Evolutionary conservation across 2,888 invertebrate genomes (phyloP).

Genomic region (Drosophila melanocephala): DNA sequence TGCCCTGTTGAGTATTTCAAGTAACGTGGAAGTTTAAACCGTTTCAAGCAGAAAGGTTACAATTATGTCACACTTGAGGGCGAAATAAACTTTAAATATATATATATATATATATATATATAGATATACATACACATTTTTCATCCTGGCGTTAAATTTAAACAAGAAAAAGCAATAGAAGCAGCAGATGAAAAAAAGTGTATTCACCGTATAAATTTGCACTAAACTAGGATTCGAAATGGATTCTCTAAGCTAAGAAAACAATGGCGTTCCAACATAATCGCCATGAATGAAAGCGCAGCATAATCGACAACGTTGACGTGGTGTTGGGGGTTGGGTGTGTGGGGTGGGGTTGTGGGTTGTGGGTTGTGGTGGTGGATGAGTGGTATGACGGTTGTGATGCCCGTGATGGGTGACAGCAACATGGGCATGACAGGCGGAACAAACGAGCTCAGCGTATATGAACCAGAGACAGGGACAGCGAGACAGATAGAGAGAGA

Average conservation of each 20-base stretch:
- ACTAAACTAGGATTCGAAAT: conserved; percentile 80
- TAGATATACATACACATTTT: conserved; percentile 13
- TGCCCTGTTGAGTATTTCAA: conserved; percentile 18
- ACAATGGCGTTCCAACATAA: conserved; percentile 74
- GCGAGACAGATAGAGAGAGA: not conserved
- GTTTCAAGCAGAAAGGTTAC: conserved; percentile 54
- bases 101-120: conserved; percentile 8
- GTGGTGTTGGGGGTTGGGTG: conserved; percentile 9
- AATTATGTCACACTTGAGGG: conserved; percentile 63
- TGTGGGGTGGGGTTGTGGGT: conserved; percentile 3
- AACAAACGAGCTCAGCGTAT: conserved; percentile 72
- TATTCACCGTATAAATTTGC: conserved; percentile 77
- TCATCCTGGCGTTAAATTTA: conserved; percentile 71
- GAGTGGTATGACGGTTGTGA: conserved; percentile 33
- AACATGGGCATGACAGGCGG: conserved; percentile 71
- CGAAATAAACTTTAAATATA: not conserved
- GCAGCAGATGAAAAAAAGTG: conserved; percentile 20
- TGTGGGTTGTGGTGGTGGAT: conserved; percentile 6
- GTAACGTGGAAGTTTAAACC: conserved; percentile 28
- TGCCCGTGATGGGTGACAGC: conserved; percentile 64
- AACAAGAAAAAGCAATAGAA: conserved; percentile 48
- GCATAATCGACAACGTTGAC: conserved; percentile 64
- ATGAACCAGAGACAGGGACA: conserved; percentile 36
- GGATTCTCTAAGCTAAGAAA: conserved; percentile 74
- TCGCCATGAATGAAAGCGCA: conserved; percentile 79